Evolutionary conservation across 2,797 vertebrate genomes (phyloP).

Genomic region (Sciurus vulgaris): DNA sequence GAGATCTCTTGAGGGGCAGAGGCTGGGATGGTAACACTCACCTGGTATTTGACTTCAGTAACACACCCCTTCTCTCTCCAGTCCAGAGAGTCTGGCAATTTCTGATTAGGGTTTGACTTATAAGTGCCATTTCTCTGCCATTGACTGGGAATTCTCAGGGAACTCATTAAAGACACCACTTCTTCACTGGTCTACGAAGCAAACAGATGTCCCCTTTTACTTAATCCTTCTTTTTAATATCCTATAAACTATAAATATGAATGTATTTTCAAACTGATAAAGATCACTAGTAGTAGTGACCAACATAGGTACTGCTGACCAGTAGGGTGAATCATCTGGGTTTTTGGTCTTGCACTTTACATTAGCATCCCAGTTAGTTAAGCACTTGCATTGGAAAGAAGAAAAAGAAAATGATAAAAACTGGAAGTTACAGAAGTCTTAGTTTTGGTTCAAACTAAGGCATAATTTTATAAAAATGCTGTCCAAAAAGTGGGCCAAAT

Average conservation of each 20-base stretch:
- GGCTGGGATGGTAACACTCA: conserved; percentile 69
- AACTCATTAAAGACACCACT: conserved; percentile 84
- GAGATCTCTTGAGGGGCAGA: neutral
- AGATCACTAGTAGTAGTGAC: neutral
- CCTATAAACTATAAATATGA: conserved; percentile 10
- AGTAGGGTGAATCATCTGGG: neutral
- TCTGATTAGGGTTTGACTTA: neutral
- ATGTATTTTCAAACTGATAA: conserved; percentile 32
- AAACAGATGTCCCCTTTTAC: conserved; percentile 6
- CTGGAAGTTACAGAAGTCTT: neutral
- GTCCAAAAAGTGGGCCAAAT: conserved; percentile 5
- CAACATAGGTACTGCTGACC: neutral
- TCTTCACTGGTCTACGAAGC: conserved; percentile 90
- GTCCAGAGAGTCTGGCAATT: conserved; percentile 89
- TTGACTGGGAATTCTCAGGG: conserved; percentile 83
- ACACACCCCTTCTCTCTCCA: conserved; percentile 92
- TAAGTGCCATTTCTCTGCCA: conserved; percentile 69
- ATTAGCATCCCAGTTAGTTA: neutral
- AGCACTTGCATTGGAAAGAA: neutral
- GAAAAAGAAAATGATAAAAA: conserved; percentile 42
- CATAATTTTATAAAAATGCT: conserved; percentile 33
- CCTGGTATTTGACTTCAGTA: conserved; percentile 93
- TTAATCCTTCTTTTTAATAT: conserved; percentile 5
- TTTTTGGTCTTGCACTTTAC: neutral
- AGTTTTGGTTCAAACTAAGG: conserved; percentile 39